These are phyloP conservation scores for Pantherophis vulpinus DNA, from an alignment of 2,797 vertebrate species.

Conservation along the genomic window DNA sequence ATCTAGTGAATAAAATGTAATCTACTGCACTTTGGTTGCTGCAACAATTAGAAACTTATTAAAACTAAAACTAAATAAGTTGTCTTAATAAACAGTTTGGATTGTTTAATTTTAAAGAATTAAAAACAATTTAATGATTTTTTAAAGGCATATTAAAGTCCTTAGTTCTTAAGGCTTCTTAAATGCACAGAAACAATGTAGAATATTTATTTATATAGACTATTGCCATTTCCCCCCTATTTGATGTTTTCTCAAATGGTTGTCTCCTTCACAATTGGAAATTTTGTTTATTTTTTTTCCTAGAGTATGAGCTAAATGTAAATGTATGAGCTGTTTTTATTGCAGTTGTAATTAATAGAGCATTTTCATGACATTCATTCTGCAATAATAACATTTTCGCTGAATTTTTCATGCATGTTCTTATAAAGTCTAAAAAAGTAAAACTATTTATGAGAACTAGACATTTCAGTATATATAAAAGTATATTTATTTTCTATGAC, in stretches of 20 bases:
- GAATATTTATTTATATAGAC: constrained; percentile 54
- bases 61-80: neutral
- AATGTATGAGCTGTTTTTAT: constrained; percentile 68
- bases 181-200: constrained; percentile 38
- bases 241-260: constrained; percentile 66
- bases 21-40: neutral
- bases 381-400: constrained; percentile 68
- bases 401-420: constrained; percentile 67
- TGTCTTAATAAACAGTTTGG: neutral
- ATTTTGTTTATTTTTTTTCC: constrained; percentile 66
- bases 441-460: constrained; percentile 65
- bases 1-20: neutral
- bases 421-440: constrained; percentile 66
- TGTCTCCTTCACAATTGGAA: constrained; percentile 58
- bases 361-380: constrained; percentile 69
- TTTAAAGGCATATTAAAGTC: constrained; percentile 27
- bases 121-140: neutral
- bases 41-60: neutral
- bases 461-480: constrained; percentile 59
- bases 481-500: constrained; percentile 65
- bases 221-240: constrained; percentile 57
- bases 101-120: neutral
- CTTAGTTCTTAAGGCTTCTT: constrained; percentile 45
- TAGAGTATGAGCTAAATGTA: too few species aligned
- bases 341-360: constrained; percentile 66